Base-by-base conservation (phyloP, 2,888 invertebrate genomes). In the Spilarctia lutea region DNA sequence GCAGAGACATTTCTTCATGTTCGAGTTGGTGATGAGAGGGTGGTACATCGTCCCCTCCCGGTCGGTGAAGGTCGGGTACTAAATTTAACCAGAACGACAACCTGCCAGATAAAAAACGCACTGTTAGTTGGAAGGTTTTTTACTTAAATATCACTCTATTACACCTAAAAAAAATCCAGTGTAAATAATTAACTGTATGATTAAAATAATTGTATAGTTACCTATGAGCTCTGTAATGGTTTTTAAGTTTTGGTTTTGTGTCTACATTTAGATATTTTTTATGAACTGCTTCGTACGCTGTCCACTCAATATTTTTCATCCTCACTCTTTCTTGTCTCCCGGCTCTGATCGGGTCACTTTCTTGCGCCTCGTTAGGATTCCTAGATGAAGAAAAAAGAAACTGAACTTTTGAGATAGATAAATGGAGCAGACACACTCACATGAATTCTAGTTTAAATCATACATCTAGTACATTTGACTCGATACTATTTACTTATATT, bases 61-160 rank as follows among this genome's bases (percentile, higher is more conserved):
- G 98, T 83, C 98, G 97, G 90, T 98, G 98, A 45, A 98, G 96
- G 89, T 99, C 99, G 52, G 99, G 99, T 76, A 99, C 98, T 71
- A 99, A 96, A 89, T 99, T 99, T 76, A 99, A 93, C 99, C 99
- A 99, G 92, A 99, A 98, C 1, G 99, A 99, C 73, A 99, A 96
- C 81, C 98, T 97, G 94, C 83, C 80, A 80, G 90, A 83, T 45
- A 65, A 75, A 35, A 68, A 20, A 68, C 27, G 16, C 16, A 60
- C n/a, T 13, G 27, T 27, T 16, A 60, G n/a, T 13, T 60, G 4
- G 3, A 48, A 2, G 4, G 3, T 24, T n/a, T 2, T 11, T n/a
- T 13, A 56, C 0, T 1, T n/a, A 56, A 27, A n/a, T n/a, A 11
- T n/a, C 11, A 56, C n/a, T 56, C 11, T 16, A 3, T 10, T 60